Evolutionary conservation across 2,888 invertebrate genomes (phyloP).

Genomic region (Taphrorychus bicolor): DNA sequence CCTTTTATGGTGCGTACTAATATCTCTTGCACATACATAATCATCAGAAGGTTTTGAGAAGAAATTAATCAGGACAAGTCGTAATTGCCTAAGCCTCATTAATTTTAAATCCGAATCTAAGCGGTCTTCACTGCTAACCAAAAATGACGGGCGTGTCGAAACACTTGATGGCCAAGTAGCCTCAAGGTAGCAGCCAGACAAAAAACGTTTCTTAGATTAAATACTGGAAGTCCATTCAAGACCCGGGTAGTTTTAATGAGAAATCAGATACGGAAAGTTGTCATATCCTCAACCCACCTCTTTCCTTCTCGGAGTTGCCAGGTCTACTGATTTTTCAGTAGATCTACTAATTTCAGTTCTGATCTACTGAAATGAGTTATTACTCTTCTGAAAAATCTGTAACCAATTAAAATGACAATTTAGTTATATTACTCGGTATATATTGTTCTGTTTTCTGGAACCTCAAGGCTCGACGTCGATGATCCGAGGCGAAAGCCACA

Average conservation of each 20-base stretch:
- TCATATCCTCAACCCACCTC: not conserved
- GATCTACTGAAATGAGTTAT: no score
- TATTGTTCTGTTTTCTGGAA: no score
- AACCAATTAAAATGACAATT: no score
- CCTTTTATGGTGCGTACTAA: conserved; percentile 1
- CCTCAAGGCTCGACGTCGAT: no score
- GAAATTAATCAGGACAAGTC: conserved; percentile 13
- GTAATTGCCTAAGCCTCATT: conserved; percentile 22
- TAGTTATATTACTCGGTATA: no score
- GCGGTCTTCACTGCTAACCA: conserved; percentile 17
- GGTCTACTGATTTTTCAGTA: no score
- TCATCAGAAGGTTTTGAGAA: not conserved
- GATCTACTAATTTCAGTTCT: no score
- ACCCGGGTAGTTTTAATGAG: conserved; percentile 25
- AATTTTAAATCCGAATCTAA: conserved; percentile 33
- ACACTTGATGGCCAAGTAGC: conserved; percentile 27
- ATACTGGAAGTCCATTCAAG: conserved; percentile 28
- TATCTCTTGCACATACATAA: no score
- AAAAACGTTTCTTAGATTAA: conserved; percentile 29
- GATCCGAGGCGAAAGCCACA: no score
- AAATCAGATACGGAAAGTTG: conserved; percentile 25
- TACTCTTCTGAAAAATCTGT: no score
- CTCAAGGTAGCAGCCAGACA: conserved; percentile 24
- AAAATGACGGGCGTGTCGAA: conserved; percentile 36
- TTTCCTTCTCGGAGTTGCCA: no score